Percentiles rank a stretch among this genome's conserved stretches.
Evolutionary conservation across 2,113 vertebrate genomes (phyloP).

Genomic region (Xiphophorus hellerii): DNA sequence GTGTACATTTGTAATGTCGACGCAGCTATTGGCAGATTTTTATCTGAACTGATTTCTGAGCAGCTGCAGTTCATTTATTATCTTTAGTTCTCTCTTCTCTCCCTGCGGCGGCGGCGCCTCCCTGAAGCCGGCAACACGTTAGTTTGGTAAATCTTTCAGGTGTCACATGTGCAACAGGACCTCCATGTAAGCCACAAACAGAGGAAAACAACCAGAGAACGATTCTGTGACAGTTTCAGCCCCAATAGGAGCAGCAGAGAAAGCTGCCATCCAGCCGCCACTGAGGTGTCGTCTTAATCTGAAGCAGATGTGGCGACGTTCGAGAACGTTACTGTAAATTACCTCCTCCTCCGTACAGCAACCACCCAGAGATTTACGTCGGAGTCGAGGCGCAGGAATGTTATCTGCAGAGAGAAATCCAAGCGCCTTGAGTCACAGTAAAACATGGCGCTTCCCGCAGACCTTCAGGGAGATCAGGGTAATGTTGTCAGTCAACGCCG

Average conservation of each 20-base stretch:
- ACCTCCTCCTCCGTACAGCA: conserved; percentile 23
- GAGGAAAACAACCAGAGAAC: conserved; percentile 35
- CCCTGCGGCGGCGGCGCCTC: conserved; percentile 6
- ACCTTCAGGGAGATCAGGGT: conserved; percentile 3
- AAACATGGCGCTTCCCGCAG: conserved; percentile 29
- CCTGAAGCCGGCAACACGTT: conserved; percentile 27
- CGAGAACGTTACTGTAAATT: conserved; percentile 54
- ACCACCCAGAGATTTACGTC: conserved; percentile 32
- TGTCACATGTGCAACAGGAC: too few relatives aligned
- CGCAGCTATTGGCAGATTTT: conserved; percentile 17
- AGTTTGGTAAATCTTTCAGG: conserved; percentile 19
- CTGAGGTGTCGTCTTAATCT: conserved; percentile 59
- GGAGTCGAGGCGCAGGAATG: conserved; percentile 30
- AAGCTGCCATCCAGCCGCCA: conserved; percentile 65
- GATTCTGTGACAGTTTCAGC: conserved; percentile 50
- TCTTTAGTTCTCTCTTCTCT: neutral
- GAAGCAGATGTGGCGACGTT: conserved; percentile 68
- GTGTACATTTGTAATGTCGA: too few relatives aligned
- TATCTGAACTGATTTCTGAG: conserved; percentile 1
- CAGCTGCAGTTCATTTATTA: conserved; percentile 31
- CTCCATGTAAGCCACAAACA: conserved; percentile 20
- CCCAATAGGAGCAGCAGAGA: conserved; percentile 61
- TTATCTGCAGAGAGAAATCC: conserved; percentile 9
- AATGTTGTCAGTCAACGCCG: conserved; percentile 1
- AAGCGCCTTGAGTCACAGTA: conserved; percentile 11